Evolutionary conservation across 2,113 vertebrate species (phyloP).

Genomic region (Hydrochoerus hydrochaeris): DNA sequence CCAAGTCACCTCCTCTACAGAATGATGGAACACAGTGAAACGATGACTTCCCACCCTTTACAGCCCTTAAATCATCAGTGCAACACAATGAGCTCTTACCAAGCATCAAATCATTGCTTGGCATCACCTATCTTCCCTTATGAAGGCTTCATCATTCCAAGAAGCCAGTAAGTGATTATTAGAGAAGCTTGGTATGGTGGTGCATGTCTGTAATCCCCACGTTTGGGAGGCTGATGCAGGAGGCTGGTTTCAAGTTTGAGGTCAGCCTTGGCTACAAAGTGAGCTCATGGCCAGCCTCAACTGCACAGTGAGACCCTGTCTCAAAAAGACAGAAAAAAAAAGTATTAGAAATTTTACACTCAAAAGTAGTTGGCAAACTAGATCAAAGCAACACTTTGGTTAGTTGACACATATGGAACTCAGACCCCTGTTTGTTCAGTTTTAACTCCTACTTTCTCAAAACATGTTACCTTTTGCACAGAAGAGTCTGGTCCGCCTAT

Average conservation of each 20-base stretch:
- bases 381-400: not conserved
- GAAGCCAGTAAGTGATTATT: not conserved
- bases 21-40: too few relatives aligned
- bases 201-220: too few relatives aligned
- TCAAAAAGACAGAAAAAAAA: too few relatives aligned
- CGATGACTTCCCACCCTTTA: not conserved
- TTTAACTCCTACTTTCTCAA: not conserved
- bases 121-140: not conserved
- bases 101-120: not conserved
- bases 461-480: not conserved
- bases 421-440: not conserved
- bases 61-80: not conserved
- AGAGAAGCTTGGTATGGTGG: not conserved
- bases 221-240: too few relatives aligned
- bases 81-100: not conserved
- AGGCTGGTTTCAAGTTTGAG: too few relatives aligned
- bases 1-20: not conserved
- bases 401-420: not conserved
- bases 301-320: too few relatives aligned
- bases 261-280: too few relatives aligned
- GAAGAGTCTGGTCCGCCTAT: not conserved
- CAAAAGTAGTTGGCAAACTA: not conserved
- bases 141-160: not conserved
- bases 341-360: not conserved
- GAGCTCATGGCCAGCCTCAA: too few relatives aligned